Percentiles rank a stretch among this genome's conserved stretches.
phyloP scores from a whole-genome alignment of 2,888 invertebrate genomes.

The Gymnosoma rotundatum region DNA sequence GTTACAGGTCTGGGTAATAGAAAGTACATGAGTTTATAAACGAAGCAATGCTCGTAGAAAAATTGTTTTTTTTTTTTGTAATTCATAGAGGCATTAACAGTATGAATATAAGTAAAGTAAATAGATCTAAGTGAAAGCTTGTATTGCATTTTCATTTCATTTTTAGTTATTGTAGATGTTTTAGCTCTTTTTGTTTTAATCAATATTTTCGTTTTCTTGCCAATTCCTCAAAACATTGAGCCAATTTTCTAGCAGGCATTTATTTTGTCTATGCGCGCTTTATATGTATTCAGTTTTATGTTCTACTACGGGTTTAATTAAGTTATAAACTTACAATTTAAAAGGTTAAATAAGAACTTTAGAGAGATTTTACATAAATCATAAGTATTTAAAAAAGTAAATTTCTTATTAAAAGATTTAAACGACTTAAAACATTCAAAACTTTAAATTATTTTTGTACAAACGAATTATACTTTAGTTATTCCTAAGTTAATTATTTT shows the following conservation, averaged over 20 bases:
- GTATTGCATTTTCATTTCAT: background rate
- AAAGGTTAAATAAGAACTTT: too few relatives aligned
- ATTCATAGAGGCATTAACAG: background rate
- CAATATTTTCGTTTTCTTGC: slow-evolving; percentile 28
- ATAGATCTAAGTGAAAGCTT: slow-evolving; percentile 49
- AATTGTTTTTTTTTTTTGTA: too few relatives aligned
- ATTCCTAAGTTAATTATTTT: too few relatives aligned
- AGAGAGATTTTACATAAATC: too few relatives aligned
- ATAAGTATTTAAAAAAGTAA: too few relatives aligned
- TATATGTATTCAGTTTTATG: background rate
- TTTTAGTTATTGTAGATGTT: background rate
- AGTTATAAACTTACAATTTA: too few relatives aligned
- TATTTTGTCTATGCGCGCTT: background rate
- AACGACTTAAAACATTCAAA: too few relatives aligned
- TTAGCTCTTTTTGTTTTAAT: slow-evolving; percentile 24
- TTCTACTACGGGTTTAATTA: too few relatives aligned
- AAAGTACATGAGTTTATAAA: slow-evolving; percentile 25
- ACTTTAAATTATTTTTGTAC: too few relatives aligned
- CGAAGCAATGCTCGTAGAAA: too few relatives aligned
- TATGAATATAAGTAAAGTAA: background rate
- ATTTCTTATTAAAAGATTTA: too few relatives aligned
- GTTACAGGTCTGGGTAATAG: slow-evolving; percentile 15
- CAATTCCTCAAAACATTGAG: slow-evolving; percentile 17
- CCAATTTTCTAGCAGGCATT: slow-evolving; percentile 3
- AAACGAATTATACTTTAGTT: too few relatives aligned